These are phyloP conservation scores for Oceanites oceanicus DNA, from an alignment of 2,113 vertebrate species.

Conservation along the genomic window DNA sequence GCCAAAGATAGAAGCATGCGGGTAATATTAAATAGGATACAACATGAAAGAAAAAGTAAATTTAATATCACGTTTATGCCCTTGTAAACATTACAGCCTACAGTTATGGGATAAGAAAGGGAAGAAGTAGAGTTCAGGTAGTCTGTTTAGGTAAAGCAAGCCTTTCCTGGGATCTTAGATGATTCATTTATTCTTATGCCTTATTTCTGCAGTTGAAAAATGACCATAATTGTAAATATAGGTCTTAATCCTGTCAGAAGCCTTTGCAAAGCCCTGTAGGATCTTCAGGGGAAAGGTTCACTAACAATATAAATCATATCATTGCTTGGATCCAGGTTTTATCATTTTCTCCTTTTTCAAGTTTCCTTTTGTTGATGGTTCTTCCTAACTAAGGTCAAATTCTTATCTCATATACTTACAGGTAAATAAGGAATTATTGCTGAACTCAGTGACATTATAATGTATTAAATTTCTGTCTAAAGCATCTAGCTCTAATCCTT, in stretches of 20 bases:
- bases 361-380: neutral
- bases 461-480: neutral
- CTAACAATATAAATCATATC: neutral
- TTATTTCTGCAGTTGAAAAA: neutral
- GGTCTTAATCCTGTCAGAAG: neutral
- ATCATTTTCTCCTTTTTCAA: neutral
- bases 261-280: neutral
- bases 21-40: neutral
- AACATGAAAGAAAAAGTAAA: neutral
- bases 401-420: neutral
- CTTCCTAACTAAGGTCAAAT: neutral
- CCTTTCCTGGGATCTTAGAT: neutral
- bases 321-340: neutral
- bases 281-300: neutral
- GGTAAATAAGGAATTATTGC: neutral
- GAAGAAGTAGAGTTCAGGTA: neutral
- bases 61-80: neutral
- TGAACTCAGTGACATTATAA: neutral
- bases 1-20: neutral
- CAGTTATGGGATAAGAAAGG: neutral
- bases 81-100: neutral
- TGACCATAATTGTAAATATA: neutral
- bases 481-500: neutral
- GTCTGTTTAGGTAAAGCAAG: neutral
- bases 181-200: neutral